phyloP scores from a whole-genome alignment of 1,140 invertebrate genomes.

The Laodelphax striatellus region DNA sequence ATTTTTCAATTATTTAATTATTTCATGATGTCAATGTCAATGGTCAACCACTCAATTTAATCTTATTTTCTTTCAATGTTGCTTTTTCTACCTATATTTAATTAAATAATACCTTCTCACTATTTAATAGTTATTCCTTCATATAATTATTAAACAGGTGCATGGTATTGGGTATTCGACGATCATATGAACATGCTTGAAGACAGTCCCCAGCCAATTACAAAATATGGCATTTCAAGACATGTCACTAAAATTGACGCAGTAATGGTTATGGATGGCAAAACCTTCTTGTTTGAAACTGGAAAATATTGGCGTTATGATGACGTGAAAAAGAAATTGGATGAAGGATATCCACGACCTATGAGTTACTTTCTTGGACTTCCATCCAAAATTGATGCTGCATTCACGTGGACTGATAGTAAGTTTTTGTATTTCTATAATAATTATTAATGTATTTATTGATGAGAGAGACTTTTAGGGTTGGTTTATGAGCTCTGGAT shows the following conservation, averaged over 20 bases:
- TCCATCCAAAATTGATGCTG: slow-evolving; percentile 48
- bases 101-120: too few species aligned
- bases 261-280: slow-evolving; percentile 43
- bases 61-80: too few species aligned
- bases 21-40: too few species aligned
- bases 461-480: too few species aligned
- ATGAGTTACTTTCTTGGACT: slow-evolving; percentile 55
- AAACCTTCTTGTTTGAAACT: slow-evolving; percentile 40
- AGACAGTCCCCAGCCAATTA: slow-evolving; percentile 41
- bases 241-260: slow-evolving; percentile 54
- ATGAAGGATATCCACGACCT: slow-evolving; percentile 50
- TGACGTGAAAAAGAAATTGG: slow-evolving; percentile 41
- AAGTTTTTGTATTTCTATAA: slow-evolving; percentile 15
- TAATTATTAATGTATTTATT: too few species aligned
- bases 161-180: slow-evolving; percentile 51
- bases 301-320: slow-evolving; percentile 53
- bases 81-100: too few species aligned
- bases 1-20: too few species aligned
- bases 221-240: slow-evolving; percentile 46
- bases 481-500: too few species aligned
- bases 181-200: slow-evolving; percentile 43
- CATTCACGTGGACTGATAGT: slow-evolving; percentile 50
- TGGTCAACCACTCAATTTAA: too few species aligned
- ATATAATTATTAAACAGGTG: slow-evolving; percentile 32
- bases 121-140: too few species aligned